phyloP scores from a whole-genome alignment of 1,140 invertebrate species.

The Magallana angulata region DNA sequence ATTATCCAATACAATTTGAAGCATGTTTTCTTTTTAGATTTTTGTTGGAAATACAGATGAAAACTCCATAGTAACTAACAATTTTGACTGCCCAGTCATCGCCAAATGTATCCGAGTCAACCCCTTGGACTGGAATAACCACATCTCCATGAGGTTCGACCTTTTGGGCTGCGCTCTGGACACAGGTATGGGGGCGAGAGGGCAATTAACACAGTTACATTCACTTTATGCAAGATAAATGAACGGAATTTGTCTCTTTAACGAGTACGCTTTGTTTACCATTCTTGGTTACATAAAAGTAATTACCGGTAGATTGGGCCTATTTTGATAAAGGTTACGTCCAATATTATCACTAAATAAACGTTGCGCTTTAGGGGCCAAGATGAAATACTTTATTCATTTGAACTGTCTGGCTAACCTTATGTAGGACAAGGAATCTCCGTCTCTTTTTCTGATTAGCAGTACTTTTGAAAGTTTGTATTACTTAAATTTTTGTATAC shows the following conservation, averaged over 20 bases:
- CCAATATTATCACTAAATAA: background rate
- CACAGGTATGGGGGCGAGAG: constrained; percentile 27
- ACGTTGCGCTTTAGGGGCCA: no score
- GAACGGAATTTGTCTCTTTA: background rate
- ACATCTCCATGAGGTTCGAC: constrained; percentile 63
- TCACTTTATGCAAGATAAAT: background rate
- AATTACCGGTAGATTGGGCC: background rate
- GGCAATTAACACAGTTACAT: background rate
- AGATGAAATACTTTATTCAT: background rate
- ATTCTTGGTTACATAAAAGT: background rate
- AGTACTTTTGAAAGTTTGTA: no score
- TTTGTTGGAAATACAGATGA: constrained; percentile 65
- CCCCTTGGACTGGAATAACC: constrained; percentile 60
- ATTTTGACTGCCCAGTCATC: constrained; percentile 63
- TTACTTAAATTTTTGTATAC: no score
- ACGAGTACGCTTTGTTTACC: background rate
- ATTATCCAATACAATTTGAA: no score
- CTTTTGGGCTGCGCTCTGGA: constrained; percentile 64
- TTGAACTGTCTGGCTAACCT: background rate
- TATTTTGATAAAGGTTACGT: background rate
- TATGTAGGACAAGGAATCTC: no score
- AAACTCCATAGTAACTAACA: constrained; percentile 56
- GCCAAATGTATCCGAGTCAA: constrained; percentile 66
- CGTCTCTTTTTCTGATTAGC: no score
- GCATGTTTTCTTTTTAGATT: constrained; percentile 50